Percentiles rank a stretch among this genome's conserved stretches.
Evolutionary conservation across 2,797 vertebrate species (phyloP).

Genomic region (Clarias fuscus): DNA sequence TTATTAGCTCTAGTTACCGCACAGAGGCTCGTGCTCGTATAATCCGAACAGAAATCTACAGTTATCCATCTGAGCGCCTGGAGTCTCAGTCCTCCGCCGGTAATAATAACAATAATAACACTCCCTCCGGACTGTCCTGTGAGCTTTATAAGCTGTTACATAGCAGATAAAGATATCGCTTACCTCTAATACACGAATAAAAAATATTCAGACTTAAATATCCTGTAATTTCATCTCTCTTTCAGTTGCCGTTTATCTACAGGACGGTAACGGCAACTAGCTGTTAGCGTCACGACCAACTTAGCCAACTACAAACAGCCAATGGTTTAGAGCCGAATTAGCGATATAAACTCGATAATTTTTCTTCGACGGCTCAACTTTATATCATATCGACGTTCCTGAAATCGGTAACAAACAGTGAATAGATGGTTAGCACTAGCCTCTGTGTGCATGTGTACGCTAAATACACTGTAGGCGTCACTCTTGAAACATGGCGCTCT

Average conservation of each 20-base stretch:
- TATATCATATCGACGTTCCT: too few relatives aligned
- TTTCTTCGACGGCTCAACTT: neutral
- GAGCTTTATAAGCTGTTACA: neutral
- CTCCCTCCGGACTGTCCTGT: too few relatives aligned
- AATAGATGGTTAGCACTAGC: neutral
- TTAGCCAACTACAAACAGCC: neutral
- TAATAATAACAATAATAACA: neutral
- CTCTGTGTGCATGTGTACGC: too few relatives aligned
- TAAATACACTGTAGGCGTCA: neutral
- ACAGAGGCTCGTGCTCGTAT: neutral
- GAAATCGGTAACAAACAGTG: neutral
- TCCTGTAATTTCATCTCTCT: neutral
- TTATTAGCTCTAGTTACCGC: neutral
- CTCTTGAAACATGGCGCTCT: constrained; percentile 77
- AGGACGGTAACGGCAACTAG: neutral
- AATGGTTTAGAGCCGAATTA: neutral
- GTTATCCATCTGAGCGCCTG: too few relatives aligned
- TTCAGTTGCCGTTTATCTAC: neutral
- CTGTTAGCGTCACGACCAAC: neutral
- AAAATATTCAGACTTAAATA: neutral
- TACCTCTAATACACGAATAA: neutral
- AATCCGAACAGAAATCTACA: neutral
- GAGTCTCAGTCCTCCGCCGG: too few relatives aligned
- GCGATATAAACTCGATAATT: neutral
- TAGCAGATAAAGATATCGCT: neutral